These are phyloP conservation scores for Pseudobourletiella spinata DNA, from an alignment of 1,140 invertebrate species.

Conservation along the genomic window DNA sequence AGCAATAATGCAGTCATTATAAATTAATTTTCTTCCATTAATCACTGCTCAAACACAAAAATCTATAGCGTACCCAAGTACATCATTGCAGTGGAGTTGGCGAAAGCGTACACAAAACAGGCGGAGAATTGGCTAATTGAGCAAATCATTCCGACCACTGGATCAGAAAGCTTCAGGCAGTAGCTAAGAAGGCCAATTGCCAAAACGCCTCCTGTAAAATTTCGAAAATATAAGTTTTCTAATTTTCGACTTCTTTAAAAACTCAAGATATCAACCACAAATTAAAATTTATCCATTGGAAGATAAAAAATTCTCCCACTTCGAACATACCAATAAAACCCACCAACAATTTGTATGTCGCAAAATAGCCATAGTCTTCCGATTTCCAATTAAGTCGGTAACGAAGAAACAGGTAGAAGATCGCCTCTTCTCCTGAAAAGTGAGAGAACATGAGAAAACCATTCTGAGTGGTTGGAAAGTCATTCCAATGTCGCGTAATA, in stretches of 20 bases:
- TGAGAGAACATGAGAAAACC: not conserved
- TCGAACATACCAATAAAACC: constrained; percentile 10
- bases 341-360: constrained; percentile 11
- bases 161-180: constrained; percentile 2
- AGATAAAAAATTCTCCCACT: no score
- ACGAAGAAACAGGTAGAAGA: constrained; percentile 18
- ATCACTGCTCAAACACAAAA: not conserved
- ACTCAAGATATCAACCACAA: not conserved
- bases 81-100: constrained; percentile 1
- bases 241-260: no score
- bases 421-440: constrained; percentile 6
- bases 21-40: not conserved
- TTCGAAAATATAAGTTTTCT: no score
- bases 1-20: not conserved
- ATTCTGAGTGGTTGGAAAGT: no score
- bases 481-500: no score
- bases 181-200: constrained; percentile 12
- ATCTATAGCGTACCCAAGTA: constrained; percentile 5
- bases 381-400: constrained; percentile 7
- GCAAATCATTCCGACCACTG: constrained; percentile 6
- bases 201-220: constrained; percentile 7
- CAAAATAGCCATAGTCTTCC: constrained; percentile 8
- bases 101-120: constrained; percentile 18
- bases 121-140: constrained; percentile 9
- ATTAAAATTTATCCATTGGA: not conserved